phyloP scores from a whole-genome alignment of 2,888 invertebrate genomes.

The Standfussiana lucernea region DNA sequence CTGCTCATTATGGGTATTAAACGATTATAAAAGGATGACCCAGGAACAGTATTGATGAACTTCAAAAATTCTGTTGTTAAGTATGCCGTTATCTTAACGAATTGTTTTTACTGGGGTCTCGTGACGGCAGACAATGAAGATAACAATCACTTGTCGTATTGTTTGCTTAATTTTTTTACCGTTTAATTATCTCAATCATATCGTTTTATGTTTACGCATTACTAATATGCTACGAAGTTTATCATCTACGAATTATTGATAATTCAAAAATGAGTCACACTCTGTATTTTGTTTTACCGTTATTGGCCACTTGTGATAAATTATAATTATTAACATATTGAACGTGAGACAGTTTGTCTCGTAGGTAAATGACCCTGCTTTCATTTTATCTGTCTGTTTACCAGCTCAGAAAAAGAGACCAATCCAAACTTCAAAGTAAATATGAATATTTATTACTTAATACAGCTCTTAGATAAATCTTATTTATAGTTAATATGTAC shows the following conservation, averaged over 20 bases:
- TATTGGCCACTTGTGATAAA: slow-evolving; percentile 22
- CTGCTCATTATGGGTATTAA: background rate
- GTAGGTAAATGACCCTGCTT: slow-evolving; percentile 31
- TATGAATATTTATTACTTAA: background rate
- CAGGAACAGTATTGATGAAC: slow-evolving; percentile 6
- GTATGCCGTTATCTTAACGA: slow-evolving; percentile 14
- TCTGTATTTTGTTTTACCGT: slow-evolving; percentile 14
- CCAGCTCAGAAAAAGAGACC: background rate
- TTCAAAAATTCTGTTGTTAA: background rate
- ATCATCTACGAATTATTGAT: slow-evolving; percentile 32
- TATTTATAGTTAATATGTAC: slow-evolving; percentile 14
- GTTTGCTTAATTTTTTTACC: slow-evolving; percentile 32
- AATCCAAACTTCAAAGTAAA: slow-evolving; percentile 8
- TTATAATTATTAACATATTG: slow-evolving; percentile 25
- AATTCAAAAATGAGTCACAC: slow-evolving; percentile 17
- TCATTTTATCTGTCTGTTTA: slow-evolving; percentile 5
- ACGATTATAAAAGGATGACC: background rate
- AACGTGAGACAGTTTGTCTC: slow-evolving; percentile 51
- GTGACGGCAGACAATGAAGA: slow-evolving; percentile 21
- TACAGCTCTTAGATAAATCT: background rate
- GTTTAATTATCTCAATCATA: slow-evolving; percentile 31
- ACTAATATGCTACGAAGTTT: slow-evolving; percentile 15
- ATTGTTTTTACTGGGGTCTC: slow-evolving; percentile 2
- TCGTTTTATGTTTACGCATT: slow-evolving; percentile 30
- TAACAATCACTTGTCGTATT: slow-evolving; percentile 36